These are phyloP conservation scores for Stegophylla sp. DNA, from an alignment of 2,888 invertebrate species.

Conservation along the genomic window DNA sequence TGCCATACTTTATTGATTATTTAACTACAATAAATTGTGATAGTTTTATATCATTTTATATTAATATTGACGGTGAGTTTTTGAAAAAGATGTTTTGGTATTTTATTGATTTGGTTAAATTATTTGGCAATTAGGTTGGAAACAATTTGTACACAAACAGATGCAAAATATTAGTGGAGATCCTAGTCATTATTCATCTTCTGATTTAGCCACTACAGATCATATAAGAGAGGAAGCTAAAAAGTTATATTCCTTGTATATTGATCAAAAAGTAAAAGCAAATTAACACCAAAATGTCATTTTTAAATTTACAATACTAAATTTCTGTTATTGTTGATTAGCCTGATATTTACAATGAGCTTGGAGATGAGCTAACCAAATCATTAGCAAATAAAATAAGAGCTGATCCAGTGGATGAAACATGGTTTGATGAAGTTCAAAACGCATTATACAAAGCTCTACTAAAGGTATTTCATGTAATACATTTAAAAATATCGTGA, in stretches of 20 bases:
- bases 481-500: too few species aligned
- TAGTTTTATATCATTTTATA: conserved; percentile 77
- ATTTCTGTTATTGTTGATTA: conserved; percentile 18
- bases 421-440: conserved; percentile 86
- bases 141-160: conserved; percentile 53
- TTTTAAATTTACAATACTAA: background rate
- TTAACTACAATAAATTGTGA: conserved; percentile 71
- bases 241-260: conserved; percentile 50
- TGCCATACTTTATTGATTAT: conserved; percentile 80
- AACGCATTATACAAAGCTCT: conserved; percentile 73
- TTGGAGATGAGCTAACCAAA: conserved; percentile 66
- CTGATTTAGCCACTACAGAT: conserved; percentile 50
- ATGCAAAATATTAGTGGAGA: conserved; percentile 45
- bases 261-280: conserved; percentile 49
- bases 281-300: background rate
- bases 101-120: conserved; percentile 64
- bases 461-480: conserved; percentile 64
- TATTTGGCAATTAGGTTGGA: conserved; percentile 45
- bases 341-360: conserved; percentile 49
- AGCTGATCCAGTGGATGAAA: conserved; percentile 72
- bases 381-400: conserved; percentile 71
- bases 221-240: conserved; percentile 52
- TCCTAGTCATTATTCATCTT: conserved; percentile 51
- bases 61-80: conserved; percentile 76
- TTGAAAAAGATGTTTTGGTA: background rate